Evolutionary conservation across 1,140 invertebrate genomes (phyloP), one percentile per base, ranked within the genome.

Genomic region (Phenacoccus solenopsis): DNA sequence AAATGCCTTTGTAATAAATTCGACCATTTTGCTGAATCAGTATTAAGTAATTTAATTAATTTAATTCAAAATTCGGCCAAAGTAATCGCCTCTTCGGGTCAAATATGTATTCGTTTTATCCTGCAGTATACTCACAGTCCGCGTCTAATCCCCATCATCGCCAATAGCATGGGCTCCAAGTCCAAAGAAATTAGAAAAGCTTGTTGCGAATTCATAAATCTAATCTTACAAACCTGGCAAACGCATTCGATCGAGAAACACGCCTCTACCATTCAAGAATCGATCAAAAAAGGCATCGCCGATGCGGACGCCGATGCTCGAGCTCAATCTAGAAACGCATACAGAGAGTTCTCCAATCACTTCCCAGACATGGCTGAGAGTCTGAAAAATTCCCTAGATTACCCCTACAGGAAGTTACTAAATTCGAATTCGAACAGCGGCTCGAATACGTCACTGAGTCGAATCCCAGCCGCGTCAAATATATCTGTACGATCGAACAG

Each of bases 41-140:
- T 97, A 57, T 78, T 98, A 38, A 87, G 88, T 68, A 85, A 86
- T 71, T 79, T 98, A 24, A 93, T 98, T 75, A 90, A 90, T 77
- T 84, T 98, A 59, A 93, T 98, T 78, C 93, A 92, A 76, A 98
- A 98, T 80, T 93, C 91, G 76, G 95, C 94, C 73, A 98, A 98
- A 85, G 88, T 90, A 74, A 93, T 98, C 81, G 90, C 95, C 9
- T 90, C 93, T 10, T 90, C 94, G 10, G 93, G 92, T 30, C 85
- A 87, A 12, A 86, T 96, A 61, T 87, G 90, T 56, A 85, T 98
- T 27, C 85, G 88, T 16, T 98, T 96, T 80, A 91, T 98, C 24
- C 88, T 98, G 61, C 86, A 88, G 76, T 85, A 94, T 80, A 93
- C 91, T 22, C 92, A 95, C 77, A 86, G 88, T 75, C 85, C 85